Conservation (phyloP, 2,113 vertebrate species). For the Sphyrna mokarran region DNA sequence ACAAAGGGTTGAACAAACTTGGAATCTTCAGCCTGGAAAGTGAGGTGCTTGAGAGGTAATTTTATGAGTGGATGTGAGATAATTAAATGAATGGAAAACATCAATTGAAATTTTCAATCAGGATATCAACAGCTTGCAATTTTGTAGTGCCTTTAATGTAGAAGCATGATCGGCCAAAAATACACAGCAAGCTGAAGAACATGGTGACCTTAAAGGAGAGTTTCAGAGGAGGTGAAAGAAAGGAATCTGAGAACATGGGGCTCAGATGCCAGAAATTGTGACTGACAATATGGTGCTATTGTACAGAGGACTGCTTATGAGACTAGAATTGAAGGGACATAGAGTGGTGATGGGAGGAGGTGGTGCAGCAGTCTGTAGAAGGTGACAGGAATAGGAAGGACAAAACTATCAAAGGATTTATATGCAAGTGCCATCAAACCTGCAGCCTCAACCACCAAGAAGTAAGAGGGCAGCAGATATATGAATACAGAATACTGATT, state of each 20-base stretch:
- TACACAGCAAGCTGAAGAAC: neutral
- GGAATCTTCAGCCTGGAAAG: neutral
- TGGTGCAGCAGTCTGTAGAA: neutral
- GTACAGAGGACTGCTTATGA: neutral
- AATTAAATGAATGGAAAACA: neutral
- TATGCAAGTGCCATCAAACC: neutral
- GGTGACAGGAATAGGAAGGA: neutral
- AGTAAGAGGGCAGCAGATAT: too few relatives aligned
- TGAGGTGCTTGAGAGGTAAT: neutral
- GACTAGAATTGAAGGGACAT: neutral
- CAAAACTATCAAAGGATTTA: neutral
- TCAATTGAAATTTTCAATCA: neutral
- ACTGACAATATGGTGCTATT: neutral
- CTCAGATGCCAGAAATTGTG: neutral
- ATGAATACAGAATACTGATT: too few relatives aligned
- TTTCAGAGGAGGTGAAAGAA: neutral
- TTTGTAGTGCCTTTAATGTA: neutral
- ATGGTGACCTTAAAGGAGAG: neutral
- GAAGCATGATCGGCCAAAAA: neutral
- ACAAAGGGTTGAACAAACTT: neutral
- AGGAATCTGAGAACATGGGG: neutral
- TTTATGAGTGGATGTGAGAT: neutral
- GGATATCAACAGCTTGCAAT: too few relatives aligned
- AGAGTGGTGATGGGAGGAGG: neutral
- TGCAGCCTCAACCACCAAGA: too few relatives aligned